Base-by-base conservation (phyloP, 2,888 invertebrate species). In the Monopis laevigella region DNA sequence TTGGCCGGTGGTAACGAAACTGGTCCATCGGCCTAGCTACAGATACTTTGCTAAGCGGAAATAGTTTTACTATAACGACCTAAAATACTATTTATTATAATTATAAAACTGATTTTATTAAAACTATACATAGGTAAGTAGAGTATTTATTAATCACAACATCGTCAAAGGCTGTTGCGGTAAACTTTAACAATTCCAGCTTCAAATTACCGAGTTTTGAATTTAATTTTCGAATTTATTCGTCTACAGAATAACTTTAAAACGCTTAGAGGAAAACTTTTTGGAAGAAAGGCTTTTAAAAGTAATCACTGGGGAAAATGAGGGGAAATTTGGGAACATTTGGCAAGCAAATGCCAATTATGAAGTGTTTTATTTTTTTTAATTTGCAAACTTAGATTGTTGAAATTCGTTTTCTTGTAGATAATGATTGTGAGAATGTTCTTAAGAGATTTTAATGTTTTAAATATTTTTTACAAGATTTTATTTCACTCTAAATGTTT, bases 211-310 rank as follows among this genome's bases (percentile, higher is more conserved):
- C n/a, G 55, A 52, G 52, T 64, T 62, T 56, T 52, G 56, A 56
- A 65, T 66, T 59, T 63, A 73, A 75, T 75, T 72, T 71, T 56
- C 60, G n/a, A 59, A 61, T 62, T 60, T 58, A 56, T 57, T 54
- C 55, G 58, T 41, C 27, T 36, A 42, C 26, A 10, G 41, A 17
- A 19, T 16, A 28, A 40, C 40, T 40, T 29, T 16, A 28, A 40
- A 40, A 29, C n/a, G 12, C 17, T 11, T 40, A 11, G n/a, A n/a
- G 27, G 2, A 10, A 14, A 28, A 26, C 8, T 39, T 39, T 39
- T 36, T 21, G 14, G 27, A 17, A 50, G 61, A 65, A 65, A 70
- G 60, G 63, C 62, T 64, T 73, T 68, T 67, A 70, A 68, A 75
- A 62, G 69, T 72, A 77, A 75, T 77, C 73, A 71, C 63, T 65